Conservation (phyloP, 1,140 invertebrate genomes). For the Euura lappo region DNA sequence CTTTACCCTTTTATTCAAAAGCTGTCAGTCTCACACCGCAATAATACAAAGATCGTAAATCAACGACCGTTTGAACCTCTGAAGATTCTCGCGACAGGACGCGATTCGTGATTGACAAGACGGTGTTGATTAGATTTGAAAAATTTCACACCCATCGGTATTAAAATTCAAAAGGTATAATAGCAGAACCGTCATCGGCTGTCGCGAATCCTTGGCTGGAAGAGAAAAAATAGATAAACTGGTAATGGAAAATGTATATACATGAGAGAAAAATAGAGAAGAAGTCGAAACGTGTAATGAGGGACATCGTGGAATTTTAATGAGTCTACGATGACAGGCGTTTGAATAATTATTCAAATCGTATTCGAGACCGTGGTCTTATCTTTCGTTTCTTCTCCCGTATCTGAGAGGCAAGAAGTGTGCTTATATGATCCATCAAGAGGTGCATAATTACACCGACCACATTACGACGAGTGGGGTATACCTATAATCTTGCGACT, state of each 20-base stretch:
- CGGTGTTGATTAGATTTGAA: too few species aligned
- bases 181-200: too few species aligned
- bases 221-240: background rate
- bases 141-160: too few species aligned
- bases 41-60: background rate
- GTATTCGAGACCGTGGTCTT: background rate
- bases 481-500: background rate
- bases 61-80: background rate
- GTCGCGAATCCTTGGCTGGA: background rate
- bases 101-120: background rate
- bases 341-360: background rate
- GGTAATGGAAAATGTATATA: background rate
- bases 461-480: background rate
- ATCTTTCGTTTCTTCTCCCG: background rate
- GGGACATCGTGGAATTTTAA: constrained; percentile 6
- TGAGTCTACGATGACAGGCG: background rate
- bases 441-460: background rate
- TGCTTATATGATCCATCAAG: background rate
- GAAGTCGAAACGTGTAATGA: background rate
- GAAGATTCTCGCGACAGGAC: background rate
- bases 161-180: too few species aligned
- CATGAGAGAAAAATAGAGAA: background rate
- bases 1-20: background rate
- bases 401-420: background rate
- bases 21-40: constrained; percentile 1